These are phyloP conservation scores for Podarcis siculus DNA, from an alignment of 2,797 vertebrate species.

Conservation along the genomic window DNA sequence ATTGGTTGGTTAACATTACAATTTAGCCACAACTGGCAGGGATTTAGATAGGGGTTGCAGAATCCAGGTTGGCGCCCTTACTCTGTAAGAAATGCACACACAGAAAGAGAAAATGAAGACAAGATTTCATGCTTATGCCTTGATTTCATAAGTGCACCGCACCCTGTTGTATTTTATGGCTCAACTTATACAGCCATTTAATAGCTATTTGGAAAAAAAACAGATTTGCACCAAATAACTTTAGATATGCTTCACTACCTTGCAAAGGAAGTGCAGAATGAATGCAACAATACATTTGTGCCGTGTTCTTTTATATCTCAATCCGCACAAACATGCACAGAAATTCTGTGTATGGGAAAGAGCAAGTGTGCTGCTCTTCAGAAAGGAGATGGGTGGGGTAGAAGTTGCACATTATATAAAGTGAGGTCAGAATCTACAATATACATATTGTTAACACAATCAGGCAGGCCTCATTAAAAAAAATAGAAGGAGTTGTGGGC, in stretches of 20 bases:
- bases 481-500: too few relatives aligned
- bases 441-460: background rate
- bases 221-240: background rate
- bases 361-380: background rate
- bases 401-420: background rate
- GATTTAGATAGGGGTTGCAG: constrained; percentile 68
- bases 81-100: constrained; percentile 46
- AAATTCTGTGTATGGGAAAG: background rate
- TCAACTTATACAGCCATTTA: background rate
- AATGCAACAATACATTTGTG: background rate
- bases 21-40: constrained; percentile 73
- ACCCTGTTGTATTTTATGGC: constrained; percentile 47
- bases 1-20: constrained; percentile 77
- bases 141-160: constrained; percentile 55
- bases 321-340: background rate
- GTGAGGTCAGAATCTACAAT: background rate
- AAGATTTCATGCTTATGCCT: constrained; percentile 46
- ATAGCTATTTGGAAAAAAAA: background rate
- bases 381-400: background rate
- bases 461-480: too few relatives aligned
- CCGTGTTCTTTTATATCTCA: background rate
- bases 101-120: constrained; percentile 2
- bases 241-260: background rate
- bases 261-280: constrained; percentile 8
- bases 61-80: constrained; percentile 72